Conservation (phyloP, 2,797 vertebrate genomes). For the Spatula versicolor region DNA sequence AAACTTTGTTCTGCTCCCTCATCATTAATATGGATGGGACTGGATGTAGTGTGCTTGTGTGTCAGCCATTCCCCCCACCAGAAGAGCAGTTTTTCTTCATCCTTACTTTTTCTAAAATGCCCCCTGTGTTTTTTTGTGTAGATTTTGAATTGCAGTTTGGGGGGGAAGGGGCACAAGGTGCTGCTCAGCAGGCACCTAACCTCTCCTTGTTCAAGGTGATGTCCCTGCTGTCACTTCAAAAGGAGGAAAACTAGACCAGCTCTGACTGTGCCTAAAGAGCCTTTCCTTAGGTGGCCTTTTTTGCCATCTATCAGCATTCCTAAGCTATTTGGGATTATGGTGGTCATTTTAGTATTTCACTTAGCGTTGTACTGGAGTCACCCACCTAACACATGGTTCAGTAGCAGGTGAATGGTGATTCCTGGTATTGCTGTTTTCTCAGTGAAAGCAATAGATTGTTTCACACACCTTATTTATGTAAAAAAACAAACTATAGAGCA, state of each 20-base stretch:
- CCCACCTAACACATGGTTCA: background rate
- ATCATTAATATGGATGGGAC: background rate
- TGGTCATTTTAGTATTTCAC: background rate
- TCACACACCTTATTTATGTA: background rate
- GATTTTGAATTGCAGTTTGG: background rate
- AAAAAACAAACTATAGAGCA: background rate
- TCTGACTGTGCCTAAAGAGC: background rate
- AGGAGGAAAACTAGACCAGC: background rate
- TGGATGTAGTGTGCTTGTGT: accelerated
- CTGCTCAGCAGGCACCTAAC: background rate
- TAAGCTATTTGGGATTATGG: background rate
- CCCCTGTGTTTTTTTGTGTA: background rate
- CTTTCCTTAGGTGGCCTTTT: background rate
- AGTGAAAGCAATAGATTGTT: background rate
- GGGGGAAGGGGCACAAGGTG: background rate
- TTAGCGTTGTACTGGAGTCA: background rate
- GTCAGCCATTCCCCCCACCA: background rate
- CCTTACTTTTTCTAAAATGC: background rate
- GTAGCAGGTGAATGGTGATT: background rate
- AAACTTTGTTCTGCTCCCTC: background rate
- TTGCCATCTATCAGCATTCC: background rate
- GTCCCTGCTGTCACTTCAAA: background rate
- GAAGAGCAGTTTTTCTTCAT: background rate
- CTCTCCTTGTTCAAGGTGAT: accelerated
- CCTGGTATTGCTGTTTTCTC: background rate